Conservation (phyloP, 2,797 vertebrate genomes). For the Somateria mollissima region DNA sequence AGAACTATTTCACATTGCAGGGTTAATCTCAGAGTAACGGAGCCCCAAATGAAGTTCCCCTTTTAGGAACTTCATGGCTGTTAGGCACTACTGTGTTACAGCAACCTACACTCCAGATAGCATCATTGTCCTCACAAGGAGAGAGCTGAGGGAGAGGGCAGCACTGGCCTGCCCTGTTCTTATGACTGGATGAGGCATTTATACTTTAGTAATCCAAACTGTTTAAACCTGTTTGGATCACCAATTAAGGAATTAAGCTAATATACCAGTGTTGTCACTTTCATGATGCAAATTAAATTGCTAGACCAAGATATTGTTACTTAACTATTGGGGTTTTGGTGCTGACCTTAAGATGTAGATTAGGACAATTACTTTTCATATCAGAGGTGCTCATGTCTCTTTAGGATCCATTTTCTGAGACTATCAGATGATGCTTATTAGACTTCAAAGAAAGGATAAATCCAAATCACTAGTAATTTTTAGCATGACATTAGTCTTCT, state of each 20-base stretch:
- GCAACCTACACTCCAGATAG: neutral
- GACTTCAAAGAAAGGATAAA: neutral
- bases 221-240: neutral
- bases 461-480: neutral
- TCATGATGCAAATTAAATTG: neutral
- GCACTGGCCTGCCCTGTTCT: neutral
- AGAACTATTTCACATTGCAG: neutral
- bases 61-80: neutral
- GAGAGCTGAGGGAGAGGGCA: neutral
- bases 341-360: neutral
- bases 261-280: neutral
- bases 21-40: neutral
- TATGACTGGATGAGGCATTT: neutral
- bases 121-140: neutral
- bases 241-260: neutral
- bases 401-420: neutral
- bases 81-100: neutral
- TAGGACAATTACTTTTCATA: neutral
- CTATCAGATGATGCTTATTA: neutral
- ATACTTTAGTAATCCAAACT: neutral
- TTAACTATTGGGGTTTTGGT: neutral
- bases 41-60: neutral
- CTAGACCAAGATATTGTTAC: neutral
- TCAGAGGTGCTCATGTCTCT: neutral
- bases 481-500: neutral